A percentile compares a stretch with the other conserved stretches of the same genome.
Evolutionary conservation across 2,797 vertebrate species (phyloP).

Genomic region (Sebastes diaconus): DNA sequence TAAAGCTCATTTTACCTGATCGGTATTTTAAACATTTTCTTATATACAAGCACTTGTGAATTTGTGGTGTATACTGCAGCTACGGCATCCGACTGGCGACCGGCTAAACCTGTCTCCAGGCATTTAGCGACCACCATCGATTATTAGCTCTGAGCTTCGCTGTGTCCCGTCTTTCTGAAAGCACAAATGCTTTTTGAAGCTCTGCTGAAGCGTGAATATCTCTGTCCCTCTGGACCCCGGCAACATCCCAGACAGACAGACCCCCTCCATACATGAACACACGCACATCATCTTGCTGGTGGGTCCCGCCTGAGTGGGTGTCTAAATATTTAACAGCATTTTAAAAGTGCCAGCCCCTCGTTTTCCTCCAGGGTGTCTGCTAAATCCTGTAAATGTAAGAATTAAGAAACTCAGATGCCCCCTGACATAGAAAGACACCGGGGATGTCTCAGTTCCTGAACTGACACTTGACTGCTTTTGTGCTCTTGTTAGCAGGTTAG

Average conservation of each 20-base stretch:
- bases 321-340: slow-evolving; percentile 76
- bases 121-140: slow-evolving; percentile 21
- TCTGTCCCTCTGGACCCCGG: slow-evolving; percentile 46
- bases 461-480: slow-evolving; percentile 17
- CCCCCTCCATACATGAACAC: slow-evolving; percentile 38
- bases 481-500: slow-evolving; percentile 9
- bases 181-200: slow-evolving; percentile 57
- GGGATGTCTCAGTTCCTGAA: not conserved
- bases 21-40: not conserved
- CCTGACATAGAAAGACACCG: not conserved
- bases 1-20: not conserved
- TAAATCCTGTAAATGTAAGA: slow-evolving; percentile 45
- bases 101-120: slow-evolving; percentile 12
- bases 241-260: slow-evolving; percentile 54
- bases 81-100: not conserved
- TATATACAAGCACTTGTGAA: not conserved
- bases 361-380: slow-evolving; percentile 38
- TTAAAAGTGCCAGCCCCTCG: slow-evolving; percentile 50
- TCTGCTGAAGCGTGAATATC: slow-evolving; percentile 61
- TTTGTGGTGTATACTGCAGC: not conserved
- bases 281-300: slow-evolving; percentile 33
- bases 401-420: slow-evolving; percentile 16
- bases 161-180: slow-evolving; percentile 36
- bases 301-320: slow-evolving; percentile 43
- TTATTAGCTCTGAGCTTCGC: slow-evolving; percentile 31